These are phyloP conservation scores for Chlorodrepanis virens DNA, from an alignment of 2,113 vertebrate genomes.

Conservation along the genomic window DNA sequence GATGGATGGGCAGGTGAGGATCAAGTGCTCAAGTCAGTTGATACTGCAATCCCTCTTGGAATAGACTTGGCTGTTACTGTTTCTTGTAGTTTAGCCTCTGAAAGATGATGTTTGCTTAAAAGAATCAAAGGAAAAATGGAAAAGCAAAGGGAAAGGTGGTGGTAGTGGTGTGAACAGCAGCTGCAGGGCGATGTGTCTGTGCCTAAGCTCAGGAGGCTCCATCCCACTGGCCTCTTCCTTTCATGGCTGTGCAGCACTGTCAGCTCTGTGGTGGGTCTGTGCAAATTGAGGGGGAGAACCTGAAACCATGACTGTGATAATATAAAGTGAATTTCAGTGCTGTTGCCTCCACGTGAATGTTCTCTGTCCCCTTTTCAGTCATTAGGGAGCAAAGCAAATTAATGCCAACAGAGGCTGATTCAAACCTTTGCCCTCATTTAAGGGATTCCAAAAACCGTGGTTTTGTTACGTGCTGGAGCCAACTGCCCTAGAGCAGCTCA, in stretches of 20 bases:
- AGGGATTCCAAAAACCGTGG: neutral
- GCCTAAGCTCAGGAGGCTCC: neutral
- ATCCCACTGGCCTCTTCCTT: neutral
- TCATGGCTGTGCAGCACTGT: neutral
- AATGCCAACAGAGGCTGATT: slow-evolving; percentile 43
- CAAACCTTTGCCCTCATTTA: slow-evolving; percentile 56
- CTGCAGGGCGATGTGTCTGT: neutral
- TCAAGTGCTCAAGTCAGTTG: neutral
- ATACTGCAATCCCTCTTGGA: neutral
- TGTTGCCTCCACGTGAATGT: neutral
- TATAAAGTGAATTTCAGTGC: neutral
- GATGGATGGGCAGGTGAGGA: neutral
- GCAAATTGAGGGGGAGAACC: neutral
- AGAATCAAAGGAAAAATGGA: neutral
- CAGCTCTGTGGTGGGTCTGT: neutral
- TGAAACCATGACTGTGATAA: neutral
- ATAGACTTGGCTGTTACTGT: neutral
- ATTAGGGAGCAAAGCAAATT: slow-evolving; percentile 49
- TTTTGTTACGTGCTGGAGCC: slow-evolving; percentile 25
- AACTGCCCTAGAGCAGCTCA: slow-evolving; percentile 39
- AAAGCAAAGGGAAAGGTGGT: neutral
- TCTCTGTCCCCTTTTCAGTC: slow-evolving; percentile 11
- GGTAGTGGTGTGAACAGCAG: neutral
- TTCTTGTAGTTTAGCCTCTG: neutral
- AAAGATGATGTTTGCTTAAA: neutral